Evolutionary conservation across 2,888 invertebrate genomes (phyloP).

Genomic region (Campoplex capitator): DNA sequence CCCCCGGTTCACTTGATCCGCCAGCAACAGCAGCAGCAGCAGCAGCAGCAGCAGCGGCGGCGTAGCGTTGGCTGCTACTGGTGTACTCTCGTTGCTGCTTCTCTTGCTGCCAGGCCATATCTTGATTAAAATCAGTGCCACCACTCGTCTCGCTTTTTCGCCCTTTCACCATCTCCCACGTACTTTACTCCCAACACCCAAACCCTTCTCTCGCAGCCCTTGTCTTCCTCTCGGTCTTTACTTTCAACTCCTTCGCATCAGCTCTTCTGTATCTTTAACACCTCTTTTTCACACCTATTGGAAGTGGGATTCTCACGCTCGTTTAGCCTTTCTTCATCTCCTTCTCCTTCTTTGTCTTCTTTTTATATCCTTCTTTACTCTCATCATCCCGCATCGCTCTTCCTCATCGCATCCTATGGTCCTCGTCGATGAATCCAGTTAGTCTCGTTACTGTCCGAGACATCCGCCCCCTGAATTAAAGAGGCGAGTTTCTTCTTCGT

Average conservation of each 20-base stretch:
- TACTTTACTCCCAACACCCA: slow-evolving; percentile 62
- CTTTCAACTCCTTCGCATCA: slow-evolving; percentile 51
- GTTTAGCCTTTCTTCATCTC: neutral
- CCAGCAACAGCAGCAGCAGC: slow-evolving; percentile 44
- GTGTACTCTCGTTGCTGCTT: slow-evolving; percentile 66
- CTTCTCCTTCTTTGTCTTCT: slow-evolving; percentile 25
- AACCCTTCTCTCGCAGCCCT: slow-evolving; percentile 55
- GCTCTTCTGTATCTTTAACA: slow-evolving; percentile 64
- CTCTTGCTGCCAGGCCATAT: slow-evolving; percentile 82
- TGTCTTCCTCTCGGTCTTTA: slow-evolving; percentile 44
- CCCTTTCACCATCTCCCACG: slow-evolving; percentile 68
- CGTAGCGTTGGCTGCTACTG: slow-evolving; percentile 72
- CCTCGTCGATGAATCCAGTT: slow-evolving; percentile 80
- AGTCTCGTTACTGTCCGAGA: slow-evolving; percentile 83
- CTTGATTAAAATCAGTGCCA: slow-evolving; percentile 84
- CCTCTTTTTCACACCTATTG: slow-evolving; percentile 31
- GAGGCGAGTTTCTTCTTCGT: slow-evolving; percentile 69
- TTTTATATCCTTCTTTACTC: slow-evolving; percentile 9
- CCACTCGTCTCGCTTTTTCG: slow-evolving; percentile 72
- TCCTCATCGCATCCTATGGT: slow-evolving; percentile 58
- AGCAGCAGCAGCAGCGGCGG: neutral
- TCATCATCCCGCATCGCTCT: slow-evolving; percentile 65
- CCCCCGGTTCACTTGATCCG: slow-evolving; percentile 82
- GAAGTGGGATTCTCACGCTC: slow-evolving; percentile 18
- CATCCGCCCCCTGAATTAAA: slow-evolving; percentile 70